Evolutionary conservation across 2,797 vertebrate genomes (phyloP).

Genomic region (Pipistrellus nathusii): DNA sequence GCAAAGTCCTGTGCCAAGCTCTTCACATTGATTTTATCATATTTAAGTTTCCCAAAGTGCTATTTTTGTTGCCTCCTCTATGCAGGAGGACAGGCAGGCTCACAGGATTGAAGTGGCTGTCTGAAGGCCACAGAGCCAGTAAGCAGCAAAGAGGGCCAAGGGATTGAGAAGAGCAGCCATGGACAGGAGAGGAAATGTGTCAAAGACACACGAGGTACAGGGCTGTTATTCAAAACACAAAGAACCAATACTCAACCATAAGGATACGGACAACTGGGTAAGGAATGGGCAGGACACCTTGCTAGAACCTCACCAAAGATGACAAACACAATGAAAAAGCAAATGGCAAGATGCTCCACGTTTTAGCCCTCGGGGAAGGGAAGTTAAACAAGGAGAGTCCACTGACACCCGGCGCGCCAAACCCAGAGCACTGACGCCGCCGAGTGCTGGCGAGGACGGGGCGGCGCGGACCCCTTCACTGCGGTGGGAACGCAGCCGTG

Average conservation of each 20-base stretch:
- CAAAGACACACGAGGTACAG: neutral
- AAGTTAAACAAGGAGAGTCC: neutral
- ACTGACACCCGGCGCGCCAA: neutral
- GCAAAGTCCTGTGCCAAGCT: neutral
- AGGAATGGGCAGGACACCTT: neutral
- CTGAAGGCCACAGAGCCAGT: neutral
- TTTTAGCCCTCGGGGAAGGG: neutral
- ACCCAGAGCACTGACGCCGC: neutral
- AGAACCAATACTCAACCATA: neutral
- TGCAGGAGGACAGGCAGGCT: neutral
- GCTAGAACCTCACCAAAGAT: neutral
- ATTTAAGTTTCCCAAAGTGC: conserved; percentile 20
- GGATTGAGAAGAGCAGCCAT: neutral
- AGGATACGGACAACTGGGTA: neutral
- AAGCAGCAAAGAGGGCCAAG: neutral
- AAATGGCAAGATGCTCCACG: neutral
- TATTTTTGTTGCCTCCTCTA: neutral
- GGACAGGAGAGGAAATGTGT: neutral
- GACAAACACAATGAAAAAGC: neutral
- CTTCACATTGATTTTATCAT: neutral
- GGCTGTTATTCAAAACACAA: neutral
- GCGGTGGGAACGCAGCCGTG: neutral
- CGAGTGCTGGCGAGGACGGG: neutral
- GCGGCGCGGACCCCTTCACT: accelerated
- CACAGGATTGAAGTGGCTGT: neutral